These are phyloP conservation scores for Cynopterus brachyotis DNA, from an alignment of 2,113 vertebrate genomes.

Conservation along the genomic window DNA sequence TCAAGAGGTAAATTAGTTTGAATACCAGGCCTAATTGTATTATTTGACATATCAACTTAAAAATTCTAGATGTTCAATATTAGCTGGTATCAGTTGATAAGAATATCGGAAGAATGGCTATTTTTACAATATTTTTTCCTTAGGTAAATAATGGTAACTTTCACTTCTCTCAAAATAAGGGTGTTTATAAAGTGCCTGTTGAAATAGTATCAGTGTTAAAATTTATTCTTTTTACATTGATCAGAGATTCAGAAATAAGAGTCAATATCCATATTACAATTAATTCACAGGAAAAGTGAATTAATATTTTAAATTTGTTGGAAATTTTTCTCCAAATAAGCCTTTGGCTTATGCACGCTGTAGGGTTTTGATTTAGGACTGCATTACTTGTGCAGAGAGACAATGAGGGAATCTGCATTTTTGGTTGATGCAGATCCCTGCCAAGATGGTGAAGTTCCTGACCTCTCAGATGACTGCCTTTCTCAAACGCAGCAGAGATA, in stretches of 20 bases:
- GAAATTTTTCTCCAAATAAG: neutral
- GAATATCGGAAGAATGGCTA: neutral
- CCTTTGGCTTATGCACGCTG: neutral
- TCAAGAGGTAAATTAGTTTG: neutral
- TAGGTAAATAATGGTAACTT: neutral
- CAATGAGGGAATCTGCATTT: neutral
- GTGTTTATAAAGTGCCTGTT: neutral
- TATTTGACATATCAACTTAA: neutral
- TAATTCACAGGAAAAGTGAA: neutral
- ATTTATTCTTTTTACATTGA: neutral
- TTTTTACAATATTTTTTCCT: neutral
- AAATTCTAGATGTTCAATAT: neutral
- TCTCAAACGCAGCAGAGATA: neutral
- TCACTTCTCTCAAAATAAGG: neutral
- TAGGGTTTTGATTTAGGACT: no score
- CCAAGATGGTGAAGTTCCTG: neutral
- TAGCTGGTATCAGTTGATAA: neutral
- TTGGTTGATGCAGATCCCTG: neutral
- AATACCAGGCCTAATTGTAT: neutral
- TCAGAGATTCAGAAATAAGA: neutral
- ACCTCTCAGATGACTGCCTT: neutral
- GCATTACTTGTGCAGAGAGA: neutral
- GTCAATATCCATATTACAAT: neutral
- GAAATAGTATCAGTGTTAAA: neutral
- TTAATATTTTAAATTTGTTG: neutral